A percentile compares a stretch with the other conserved stretches of the same genome.
phyloP scores from a whole-genome alignment of 2,888 invertebrate species.

The Microplitis deprimator region DNA sequence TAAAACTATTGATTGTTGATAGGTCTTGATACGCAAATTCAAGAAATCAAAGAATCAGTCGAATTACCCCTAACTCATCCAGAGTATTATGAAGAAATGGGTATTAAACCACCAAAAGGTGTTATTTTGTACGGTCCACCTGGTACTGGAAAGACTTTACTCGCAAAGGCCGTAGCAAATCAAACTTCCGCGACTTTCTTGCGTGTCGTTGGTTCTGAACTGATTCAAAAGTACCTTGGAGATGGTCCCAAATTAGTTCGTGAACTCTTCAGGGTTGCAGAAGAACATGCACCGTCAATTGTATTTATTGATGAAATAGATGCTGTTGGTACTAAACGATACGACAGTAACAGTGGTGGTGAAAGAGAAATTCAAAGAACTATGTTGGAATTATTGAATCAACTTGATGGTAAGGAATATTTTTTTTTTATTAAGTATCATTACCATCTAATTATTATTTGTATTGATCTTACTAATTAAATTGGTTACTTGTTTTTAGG shows the following conservation, averaged over 20 bases:
- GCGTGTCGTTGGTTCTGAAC: constrained; percentile 98
- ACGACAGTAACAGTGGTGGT: constrained; percentile 99
- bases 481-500: constrained; percentile 53
- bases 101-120: constrained; percentile 99
- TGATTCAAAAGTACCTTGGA: constrained; percentile 99
- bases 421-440: constrained; percentile 71
- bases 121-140: constrained; percentile 98
- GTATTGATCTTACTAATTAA: constrained; percentile 14
- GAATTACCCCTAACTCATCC: constrained; percentile 99
- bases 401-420: constrained; percentile 87
- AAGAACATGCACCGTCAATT: constrained; percentile 99
- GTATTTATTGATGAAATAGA: constrained; percentile 99
- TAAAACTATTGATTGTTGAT: constrained; percentile 2
- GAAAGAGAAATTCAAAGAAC: constrained; percentile 99
- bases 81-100: constrained; percentile 99
- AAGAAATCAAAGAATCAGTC: constrained; percentile 98
- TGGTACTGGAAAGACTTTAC: constrained; percentile 97
- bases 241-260: constrained; percentile 99
- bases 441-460: constrained; percentile 75
- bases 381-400: constrained; percentile 98
- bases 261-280: constrained; percentile 98
- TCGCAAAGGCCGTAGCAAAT: constrained; percentile 99
- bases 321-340: constrained; percentile 98
- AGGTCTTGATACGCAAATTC: constrained; percentile 96
- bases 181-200: constrained; percentile 99